Base-by-base conservation (phyloP, 1,140 invertebrate genomes). In the Venturia canescens region DNA sequence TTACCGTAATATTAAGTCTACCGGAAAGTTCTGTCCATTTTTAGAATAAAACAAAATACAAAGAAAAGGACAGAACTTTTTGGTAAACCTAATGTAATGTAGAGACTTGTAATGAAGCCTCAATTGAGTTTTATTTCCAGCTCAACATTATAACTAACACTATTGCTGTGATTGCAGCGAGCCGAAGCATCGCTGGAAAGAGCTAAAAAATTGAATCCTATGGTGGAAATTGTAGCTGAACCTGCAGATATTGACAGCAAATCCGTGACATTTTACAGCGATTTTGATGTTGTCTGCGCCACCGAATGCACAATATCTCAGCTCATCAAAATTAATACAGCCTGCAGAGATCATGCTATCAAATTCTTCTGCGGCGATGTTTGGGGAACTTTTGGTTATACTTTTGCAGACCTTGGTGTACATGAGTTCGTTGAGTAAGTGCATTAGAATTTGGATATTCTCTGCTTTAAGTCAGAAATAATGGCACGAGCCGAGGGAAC, bases 311-410 rank as follows among this genome's bases (percentile, higher is more conserved):
- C 93, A 66, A 94, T 95, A 38, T 92, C 94, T 31, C 94, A 96
- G 85, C 91, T 98, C 21, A 91, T 96, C 31, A 94, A 94, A 83
- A 93, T 99, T 1, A 96, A 99, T 90, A 92, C 94, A 15, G 94
- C 96, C 69, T 99, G 98, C 87, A 94, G 96, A 23, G 93, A 96
- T 26, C 93, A 95, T 50, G 95, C 95, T 26, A 94, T 98, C 2
- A 96, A 97, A 86, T 98, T 99, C 86, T 97, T 97, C 86, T 95
- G 95, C 86, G 97, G 97, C 0, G 97, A 98, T 92, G 96, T 98
- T 21, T 99, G 96, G 95, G 99, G 99, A 70, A 96, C 95, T 89
- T 97, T 97, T 93, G 98, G 98, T 1, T 99, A 96, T 91, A 95
- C 95, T 85, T 98, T 99, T 91, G 94, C 96, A 44, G 98, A 99